Conservation (phyloP, 2,888 invertebrate genomes). For the Meganola albula region DNA sequence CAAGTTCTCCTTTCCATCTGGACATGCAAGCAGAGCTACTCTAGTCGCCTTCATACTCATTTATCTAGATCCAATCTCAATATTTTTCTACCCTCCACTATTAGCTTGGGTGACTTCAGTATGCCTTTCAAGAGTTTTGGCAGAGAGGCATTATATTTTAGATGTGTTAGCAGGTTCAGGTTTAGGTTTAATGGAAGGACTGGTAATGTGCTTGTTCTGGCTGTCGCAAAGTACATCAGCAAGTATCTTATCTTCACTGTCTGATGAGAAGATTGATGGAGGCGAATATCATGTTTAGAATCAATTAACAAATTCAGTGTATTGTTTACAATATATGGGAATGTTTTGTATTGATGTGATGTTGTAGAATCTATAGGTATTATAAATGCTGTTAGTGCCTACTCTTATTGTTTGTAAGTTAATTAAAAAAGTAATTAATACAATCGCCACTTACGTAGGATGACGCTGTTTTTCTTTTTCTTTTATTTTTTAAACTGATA, state of each 20-base stretch:
- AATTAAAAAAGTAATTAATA: no score
- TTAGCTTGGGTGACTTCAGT: constrained; percentile 86
- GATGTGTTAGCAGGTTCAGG: constrained; percentile 88
- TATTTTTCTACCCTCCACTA: constrained; percentile 80
- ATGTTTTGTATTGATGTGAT: neutral
- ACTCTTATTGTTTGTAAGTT: neutral
- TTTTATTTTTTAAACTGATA: no score
- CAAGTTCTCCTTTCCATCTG: constrained; percentile 95
- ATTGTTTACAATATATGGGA: neutral
- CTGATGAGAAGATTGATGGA: constrained; percentile 83
- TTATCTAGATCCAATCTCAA: constrained; percentile 78
- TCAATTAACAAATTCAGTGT: neutral
- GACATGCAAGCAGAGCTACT: constrained; percentile 92
- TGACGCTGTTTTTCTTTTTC: no score
- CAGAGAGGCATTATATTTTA: constrained; percentile 91
- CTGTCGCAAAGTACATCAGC: constrained; percentile 80
- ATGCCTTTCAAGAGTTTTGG: constrained; percentile 86
- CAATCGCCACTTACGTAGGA: no score
- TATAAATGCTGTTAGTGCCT: neutral
- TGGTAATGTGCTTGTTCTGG: constrained; percentile 82
- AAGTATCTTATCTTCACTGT: constrained; percentile 78
- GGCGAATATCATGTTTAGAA: constrained; percentile 82
- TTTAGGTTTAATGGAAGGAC: constrained; percentile 85
- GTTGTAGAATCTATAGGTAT: neutral
- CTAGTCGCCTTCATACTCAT: constrained; percentile 86